Base-by-base conservation (phyloP, 1,140 invertebrate species). In the Drosophila persimilis region DNA sequence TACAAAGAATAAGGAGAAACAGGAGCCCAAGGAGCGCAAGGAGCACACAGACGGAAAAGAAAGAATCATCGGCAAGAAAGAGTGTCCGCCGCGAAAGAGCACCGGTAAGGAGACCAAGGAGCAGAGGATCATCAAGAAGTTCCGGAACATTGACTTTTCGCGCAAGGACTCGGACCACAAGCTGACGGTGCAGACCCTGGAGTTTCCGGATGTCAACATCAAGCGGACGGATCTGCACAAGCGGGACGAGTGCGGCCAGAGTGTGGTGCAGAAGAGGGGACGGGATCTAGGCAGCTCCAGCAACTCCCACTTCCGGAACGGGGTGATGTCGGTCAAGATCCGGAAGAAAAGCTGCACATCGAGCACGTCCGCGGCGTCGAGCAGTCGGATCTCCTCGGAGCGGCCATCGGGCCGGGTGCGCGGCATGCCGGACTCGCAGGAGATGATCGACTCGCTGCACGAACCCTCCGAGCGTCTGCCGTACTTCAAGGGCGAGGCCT, bases 101-200 rank as follows among this genome's bases (percentile, higher is more conserved):
- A 35, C 48, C 9, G 71, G 52, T 8, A 48, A 3, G 1, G 46
- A 50, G 39, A 76, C 72, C 0, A 66, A 63, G 15, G 60, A 54
- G n/a, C 63, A 88, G 31, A 48, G 41, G 6, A 62, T 46, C 5
- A 88, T 89, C 4, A 22, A 58, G 7, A 58, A 79, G 22, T 88
- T 89, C n/a, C 75, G 80, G 20, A 88, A 88, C 17, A 79, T 88
- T 9, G 76, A 88, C 11, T 89, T 88, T 31, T 73, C 80, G 0
- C 44, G 48, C 0, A 57, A 69, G 4, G 71, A 88, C 20, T 88
- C 84, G 24, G 57, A 70, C 39, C 41, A 55, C 0, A 9, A 54
- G 22, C 24, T 88, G 31, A 66, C 84, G 2, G 75, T 89, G 0
- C 83, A 88, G 48, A 88, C 62, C 0, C 55, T 88, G 0, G 84